phyloP scores from a whole-genome alignment of 2,797 vertebrate species.

The Coregonus suidteri region DNA sequence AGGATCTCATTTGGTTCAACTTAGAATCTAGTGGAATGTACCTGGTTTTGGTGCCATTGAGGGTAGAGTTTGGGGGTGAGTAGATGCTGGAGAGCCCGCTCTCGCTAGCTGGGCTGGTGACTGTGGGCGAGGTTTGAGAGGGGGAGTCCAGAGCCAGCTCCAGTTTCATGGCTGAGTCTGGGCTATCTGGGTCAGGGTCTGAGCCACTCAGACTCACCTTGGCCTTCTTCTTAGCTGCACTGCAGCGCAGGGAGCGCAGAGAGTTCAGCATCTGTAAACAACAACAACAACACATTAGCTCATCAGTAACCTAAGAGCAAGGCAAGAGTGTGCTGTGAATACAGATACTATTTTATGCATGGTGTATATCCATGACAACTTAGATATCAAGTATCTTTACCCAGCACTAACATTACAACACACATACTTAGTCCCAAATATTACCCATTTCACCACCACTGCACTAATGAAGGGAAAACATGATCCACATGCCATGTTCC shows the following conservation, averaged over 20 bases:
- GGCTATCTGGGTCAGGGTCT: slow-evolving; percentile 82
- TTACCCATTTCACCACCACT: not conserved
- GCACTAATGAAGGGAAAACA: not conserved
- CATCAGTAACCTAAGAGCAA: slow-evolving; percentile 2
- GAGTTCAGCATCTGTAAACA: slow-evolving; percentile 87
- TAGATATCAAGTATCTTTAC: not conserved
- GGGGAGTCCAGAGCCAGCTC: slow-evolving; percentile 76
- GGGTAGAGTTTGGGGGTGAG: slow-evolving; percentile 62
- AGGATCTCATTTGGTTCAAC: not conserved
- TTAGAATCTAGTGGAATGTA: slow-evolving; percentile 18
- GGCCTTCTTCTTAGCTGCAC: slow-evolving; percentile 91
- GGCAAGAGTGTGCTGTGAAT: not conserved
- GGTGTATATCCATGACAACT: slow-evolving; percentile 1
- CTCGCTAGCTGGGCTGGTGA: slow-evolving; percentile 79
- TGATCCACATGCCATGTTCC: not conserved
- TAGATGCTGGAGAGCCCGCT: slow-evolving; percentile 82
- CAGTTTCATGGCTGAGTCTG: slow-evolving; percentile 79
- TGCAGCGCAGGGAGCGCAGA: slow-evolving; percentile 86
- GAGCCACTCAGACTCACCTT: slow-evolving; percentile 78
- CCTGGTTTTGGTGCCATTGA: slow-evolving; percentile 67
- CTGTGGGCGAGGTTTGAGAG: slow-evolving; percentile 73
- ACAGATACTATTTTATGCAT: not conserved
- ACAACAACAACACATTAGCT: not conserved
- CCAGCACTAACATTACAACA: not conserved
- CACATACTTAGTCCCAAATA: not conserved